A percentile compares a stretch with the other conserved stretches of the same genome.
phyloP scores from a whole-genome alignment of 1,140 invertebrate species.

The Philaenus spumarius region DNA sequence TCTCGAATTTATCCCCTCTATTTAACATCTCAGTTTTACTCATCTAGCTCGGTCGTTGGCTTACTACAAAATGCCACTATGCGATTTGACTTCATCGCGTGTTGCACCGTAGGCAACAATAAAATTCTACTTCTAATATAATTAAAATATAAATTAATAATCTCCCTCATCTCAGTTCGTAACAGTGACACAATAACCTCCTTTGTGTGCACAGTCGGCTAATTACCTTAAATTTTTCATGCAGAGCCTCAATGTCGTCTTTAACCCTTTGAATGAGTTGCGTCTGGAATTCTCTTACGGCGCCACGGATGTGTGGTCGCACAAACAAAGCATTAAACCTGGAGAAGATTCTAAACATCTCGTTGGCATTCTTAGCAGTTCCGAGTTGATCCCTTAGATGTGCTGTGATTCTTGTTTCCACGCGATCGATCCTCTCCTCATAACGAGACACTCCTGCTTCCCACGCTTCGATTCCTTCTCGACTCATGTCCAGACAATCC shows the following conservation, averaged over 20 bases:
- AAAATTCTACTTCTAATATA: too few relatives aligned
- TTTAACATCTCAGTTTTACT: too few relatives aligned
- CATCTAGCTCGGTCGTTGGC: too few relatives aligned
- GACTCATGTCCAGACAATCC: slow-evolving; percentile 94
- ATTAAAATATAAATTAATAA: too few relatives aligned
- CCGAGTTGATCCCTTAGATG: slow-evolving; percentile 94
- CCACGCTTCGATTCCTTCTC: slow-evolving; percentile 95
- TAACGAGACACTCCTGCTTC: slow-evolving; percentile 93
- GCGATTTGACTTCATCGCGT: too few relatives aligned
- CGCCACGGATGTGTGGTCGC: slow-evolving; percentile 94
- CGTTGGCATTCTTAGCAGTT: slow-evolving; percentile 97
- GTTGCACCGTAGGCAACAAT: too few relatives aligned
- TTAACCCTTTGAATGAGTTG: slow-evolving; percentile 98
- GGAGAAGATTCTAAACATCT: slow-evolving; percentile 97
- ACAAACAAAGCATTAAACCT: slow-evolving; percentile 98
- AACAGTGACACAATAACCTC: too few relatives aligned
- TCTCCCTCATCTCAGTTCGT: too few relatives aligned
- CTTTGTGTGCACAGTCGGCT: too few relatives aligned
- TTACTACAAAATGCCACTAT: too few relatives aligned
- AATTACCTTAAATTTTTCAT: slow-evolving; percentile 94
- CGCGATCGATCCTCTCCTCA: slow-evolving; percentile 83
- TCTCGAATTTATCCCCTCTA: too few relatives aligned
- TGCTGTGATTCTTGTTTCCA: slow-evolving; percentile 95
- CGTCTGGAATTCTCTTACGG: slow-evolving; percentile 98
- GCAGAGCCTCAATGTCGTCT: slow-evolving; percentile 95